Percentiles rank a stretch among this genome's conserved stretches.
Evolutionary conservation across 2,113 vertebrate species (phyloP).

Genomic region (Cyphotilapia sp.): DNA sequence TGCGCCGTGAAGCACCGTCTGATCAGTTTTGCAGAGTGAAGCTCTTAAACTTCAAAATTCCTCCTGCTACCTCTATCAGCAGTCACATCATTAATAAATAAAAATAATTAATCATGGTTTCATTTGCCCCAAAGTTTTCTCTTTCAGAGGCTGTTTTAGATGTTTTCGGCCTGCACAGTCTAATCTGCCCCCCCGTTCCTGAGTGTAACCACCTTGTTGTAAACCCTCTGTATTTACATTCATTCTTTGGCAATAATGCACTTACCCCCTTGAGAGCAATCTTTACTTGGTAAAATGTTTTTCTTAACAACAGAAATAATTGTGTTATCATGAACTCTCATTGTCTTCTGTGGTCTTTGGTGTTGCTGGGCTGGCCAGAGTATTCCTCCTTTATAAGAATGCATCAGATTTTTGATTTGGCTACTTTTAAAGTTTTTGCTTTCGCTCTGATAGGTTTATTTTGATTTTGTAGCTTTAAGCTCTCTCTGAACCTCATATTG

Average conservation of each 20-base stretch:
- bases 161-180: neutral
- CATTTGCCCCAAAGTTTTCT: neutral
- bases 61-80: neutral
- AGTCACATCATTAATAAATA: neutral
- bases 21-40: neutral
- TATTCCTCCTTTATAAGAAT: neutral
- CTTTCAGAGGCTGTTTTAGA: neutral
- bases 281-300: neutral
- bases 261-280: neutral
- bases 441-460: fast-evolving
- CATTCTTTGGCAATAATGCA: neutral
- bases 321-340: neutral
- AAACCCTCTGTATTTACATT: neutral
- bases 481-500: neutral
- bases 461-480: neutral
- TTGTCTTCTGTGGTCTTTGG: neutral
- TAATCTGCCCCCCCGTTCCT: neutral
- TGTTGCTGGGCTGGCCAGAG: neutral
- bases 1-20: neutral
- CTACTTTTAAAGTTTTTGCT: neutral
- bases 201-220: neutral
- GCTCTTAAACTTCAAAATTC: neutral
- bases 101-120: neutral
- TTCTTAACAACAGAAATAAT: neutral
- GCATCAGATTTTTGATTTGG: neutral